Conservation (phyloP, 2,113 vertebrate genomes). For the Myotis yumanensis region DNA sequence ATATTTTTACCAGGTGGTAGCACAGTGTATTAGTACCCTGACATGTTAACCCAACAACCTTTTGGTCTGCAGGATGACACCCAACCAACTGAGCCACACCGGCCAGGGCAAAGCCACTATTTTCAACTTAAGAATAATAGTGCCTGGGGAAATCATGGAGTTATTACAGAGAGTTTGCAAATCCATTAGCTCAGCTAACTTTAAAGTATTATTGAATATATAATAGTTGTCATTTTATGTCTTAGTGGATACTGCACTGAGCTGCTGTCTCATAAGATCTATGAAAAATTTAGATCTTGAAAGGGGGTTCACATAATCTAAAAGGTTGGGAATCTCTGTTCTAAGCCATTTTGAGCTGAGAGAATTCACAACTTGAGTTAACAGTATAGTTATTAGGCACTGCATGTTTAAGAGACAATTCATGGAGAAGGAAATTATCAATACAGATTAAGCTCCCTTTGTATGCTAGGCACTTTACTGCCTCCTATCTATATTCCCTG, state of each 20-base stretch:
- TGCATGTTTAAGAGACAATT: not conserved
- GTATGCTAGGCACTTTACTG: not conserved
- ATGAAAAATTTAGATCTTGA: not conserved
- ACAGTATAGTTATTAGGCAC: not conserved
- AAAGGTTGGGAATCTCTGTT: not conserved
- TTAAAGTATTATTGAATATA: not conserved
- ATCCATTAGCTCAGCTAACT: not conserved
- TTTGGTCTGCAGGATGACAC: too few species aligned
- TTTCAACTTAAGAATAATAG: not conserved
- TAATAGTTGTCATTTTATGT: not conserved
- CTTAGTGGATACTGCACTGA: not conserved
- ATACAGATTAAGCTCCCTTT: not conserved
- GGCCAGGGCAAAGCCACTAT: not conserved
- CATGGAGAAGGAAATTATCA: not conserved
- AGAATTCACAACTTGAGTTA: not conserved
- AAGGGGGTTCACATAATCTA: not conserved
- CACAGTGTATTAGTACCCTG: not conserved
- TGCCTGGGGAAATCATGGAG: not conserved
- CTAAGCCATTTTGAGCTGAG: conserved; percentile 4
- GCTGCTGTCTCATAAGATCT: not conserved
- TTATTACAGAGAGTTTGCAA: not conserved
- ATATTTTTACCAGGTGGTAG: not conserved
- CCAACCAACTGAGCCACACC: too few species aligned
- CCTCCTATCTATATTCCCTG: not conserved
- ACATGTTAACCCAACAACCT: not conserved